phyloP scores from a whole-genome alignment of 2,113 vertebrate genomes.

The Daubentonia madagascariensis region DNA sequence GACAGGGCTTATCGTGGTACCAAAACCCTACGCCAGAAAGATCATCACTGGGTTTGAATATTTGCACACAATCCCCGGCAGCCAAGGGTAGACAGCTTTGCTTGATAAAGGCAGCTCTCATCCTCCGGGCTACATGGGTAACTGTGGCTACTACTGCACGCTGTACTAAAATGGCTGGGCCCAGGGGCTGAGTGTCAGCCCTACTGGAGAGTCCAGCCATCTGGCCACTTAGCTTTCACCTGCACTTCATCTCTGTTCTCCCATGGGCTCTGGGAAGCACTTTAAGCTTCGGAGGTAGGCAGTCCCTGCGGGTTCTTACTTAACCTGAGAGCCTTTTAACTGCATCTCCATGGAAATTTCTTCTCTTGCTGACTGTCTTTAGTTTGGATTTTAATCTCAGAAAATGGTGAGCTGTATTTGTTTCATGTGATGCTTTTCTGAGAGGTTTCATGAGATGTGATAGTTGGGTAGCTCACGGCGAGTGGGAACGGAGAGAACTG shows the following conservation, averaged over 20 bases:
- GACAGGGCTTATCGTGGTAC: constrained; percentile 40
- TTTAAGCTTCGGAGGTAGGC: not conserved
- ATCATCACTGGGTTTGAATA: not conserved
- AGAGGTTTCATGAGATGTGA: not conserved
- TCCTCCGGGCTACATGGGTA: not conserved
- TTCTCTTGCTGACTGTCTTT: constrained; percentile 32
- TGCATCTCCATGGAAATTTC: constrained; percentile 51
- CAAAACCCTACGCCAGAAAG: not conserved
- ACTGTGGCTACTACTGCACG: not conserved
- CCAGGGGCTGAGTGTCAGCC: not conserved
- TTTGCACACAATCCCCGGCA: not conserved
- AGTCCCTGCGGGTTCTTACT: not conserved
- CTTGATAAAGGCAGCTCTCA: not conserved
- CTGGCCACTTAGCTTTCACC: not conserved
- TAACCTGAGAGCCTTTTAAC: constrained; percentile 50
- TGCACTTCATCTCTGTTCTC: not conserved
- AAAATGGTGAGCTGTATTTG: not conserved
- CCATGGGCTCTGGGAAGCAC: not conserved
- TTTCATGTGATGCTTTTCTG: constrained; percentile 24
- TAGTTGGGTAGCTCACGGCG: constrained; percentile 2
- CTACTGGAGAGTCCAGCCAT: not conserved
- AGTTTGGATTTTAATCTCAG: constrained; percentile 50
- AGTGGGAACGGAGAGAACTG: constrained; percentile 13
- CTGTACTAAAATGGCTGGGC: not conserved
- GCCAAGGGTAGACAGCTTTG: not conserved